Base-by-base conservation (phyloP, 2,797 vertebrate species). In the Coccyzus lansbergi region DNA sequence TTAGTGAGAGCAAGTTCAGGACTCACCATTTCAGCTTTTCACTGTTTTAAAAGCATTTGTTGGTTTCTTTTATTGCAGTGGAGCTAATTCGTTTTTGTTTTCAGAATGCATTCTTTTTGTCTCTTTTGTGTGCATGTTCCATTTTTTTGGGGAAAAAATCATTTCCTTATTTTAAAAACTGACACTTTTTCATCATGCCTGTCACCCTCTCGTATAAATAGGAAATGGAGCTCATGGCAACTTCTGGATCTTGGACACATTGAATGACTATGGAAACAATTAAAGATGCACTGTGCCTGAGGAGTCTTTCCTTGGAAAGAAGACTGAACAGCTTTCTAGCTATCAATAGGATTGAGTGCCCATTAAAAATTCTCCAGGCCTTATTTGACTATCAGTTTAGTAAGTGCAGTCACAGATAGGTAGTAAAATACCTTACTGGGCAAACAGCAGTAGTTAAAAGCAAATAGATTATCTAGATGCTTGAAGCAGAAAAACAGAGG, bases 1-100 rank as follows among this genome's bases (percentile, higher is more conserved):
- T 93, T 74, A 94, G 80, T 31, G 78, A 92, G 95, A 92, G 74
- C 92, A 91, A 95, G 86, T 90, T 92, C 79, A 93, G 89, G 72
- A 71, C 78, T 38, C 38, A 38, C 38, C 12, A 12, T 38, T 38
- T 38, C 38, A 38, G 90, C 90, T 90, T 95, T 90, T 90, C 75
- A 83, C 71, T 92, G 82, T 88, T 93, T 33, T 51, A 83, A 92
- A 92, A 88, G 58, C 84, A 64, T 92, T 92, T 88, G 69, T 85
- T 91, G 67, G 82, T 89, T 96, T 91, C 90, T 93, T 91, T 84
- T 71, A 51, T 62, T 64, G 36, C 38, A 77, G 71, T 91, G 71
- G 42, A 94, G 86, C 7, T 31, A 90, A 93, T 94, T 93, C 24
- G 68, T 93, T 93, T 89, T 75, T 2, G 1, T 86, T 74, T 91